Evolutionary conservation across 2,888 invertebrate species (phyloP).

Genomic region (Philhelius pedissequus): DNA sequence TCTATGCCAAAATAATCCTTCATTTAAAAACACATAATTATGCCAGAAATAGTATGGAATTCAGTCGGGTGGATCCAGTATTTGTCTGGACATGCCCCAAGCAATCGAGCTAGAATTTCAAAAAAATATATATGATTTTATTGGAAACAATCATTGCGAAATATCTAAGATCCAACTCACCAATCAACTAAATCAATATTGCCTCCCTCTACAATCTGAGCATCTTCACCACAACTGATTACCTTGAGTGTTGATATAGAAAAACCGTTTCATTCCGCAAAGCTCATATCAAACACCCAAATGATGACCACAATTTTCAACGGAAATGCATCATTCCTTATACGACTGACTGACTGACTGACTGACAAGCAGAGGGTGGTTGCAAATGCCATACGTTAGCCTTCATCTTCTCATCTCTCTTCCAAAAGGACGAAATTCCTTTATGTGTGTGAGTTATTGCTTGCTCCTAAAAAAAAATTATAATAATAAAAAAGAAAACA

Average conservation of each 20-base stretch:
- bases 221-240: conserved; percentile 34
- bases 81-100: too few species aligned
- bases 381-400: conserved; percentile 29
- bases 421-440: conserved; percentile 8
- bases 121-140: too few species aligned
- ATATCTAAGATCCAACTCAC: too few species aligned
- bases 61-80: too few species aligned
- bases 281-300: conserved; percentile 45
- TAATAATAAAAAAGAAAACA: background rate
- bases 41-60: too few species aligned
- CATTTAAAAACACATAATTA: too few species aligned
- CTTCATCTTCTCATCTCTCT: conserved; percentile 21
- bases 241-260: conserved; percentile 32
- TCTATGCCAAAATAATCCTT: too few species aligned
- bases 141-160: too few species aligned
- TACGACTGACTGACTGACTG: background rate
- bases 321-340: conserved; percentile 44
- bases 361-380: background rate
- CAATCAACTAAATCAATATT: conserved; percentile 32
- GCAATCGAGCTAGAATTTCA: too few species aligned
- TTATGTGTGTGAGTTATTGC: conserved; percentile 44
- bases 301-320: conserved; percentile 48
- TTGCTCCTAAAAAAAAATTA: conserved; percentile 28
- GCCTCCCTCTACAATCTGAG: background rate
- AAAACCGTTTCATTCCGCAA: conserved; percentile 28